phyloP scores from a whole-genome alignment of 2,888 invertebrate genomes.

The Schizaphis graminum region DNA sequence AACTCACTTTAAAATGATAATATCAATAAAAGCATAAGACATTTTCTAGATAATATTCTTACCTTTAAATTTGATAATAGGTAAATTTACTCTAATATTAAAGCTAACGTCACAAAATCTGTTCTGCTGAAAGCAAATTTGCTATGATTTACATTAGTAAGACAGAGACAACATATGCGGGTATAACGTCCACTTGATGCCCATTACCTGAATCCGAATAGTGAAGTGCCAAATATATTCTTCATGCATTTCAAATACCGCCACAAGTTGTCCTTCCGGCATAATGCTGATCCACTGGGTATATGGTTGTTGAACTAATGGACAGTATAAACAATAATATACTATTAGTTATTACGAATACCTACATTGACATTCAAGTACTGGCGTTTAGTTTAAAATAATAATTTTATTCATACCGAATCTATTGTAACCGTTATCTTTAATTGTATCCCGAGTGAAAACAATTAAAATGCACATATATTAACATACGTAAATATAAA shows the following conservation, averaged over 20 bases:
- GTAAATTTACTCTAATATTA: too few species aligned
- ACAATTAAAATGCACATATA: slow-evolving; percentile 25
- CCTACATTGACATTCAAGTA: not conserved
- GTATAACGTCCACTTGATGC: too few species aligned
- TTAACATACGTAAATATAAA: slow-evolving; percentile 28
- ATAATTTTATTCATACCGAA: not conserved
- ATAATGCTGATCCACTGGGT: slow-evolving; percentile 86
- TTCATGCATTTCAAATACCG: slow-evolving; percentile 85
- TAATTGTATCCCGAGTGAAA: not conserved
- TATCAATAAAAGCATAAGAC: too few species aligned
- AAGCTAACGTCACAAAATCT: too few species aligned
- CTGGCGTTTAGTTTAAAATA: not conserved
- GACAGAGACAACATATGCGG: too few species aligned
- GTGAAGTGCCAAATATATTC: slow-evolving; percentile 82
- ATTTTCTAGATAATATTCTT: too few species aligned
- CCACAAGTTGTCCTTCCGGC: slow-evolving; percentile 85
- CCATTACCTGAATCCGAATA: slow-evolving; percentile 82
- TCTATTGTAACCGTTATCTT: not conserved
- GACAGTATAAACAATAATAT: not conserved
- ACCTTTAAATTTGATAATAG: too few species aligned
- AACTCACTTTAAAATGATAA: too few species aligned
- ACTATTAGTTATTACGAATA: not conserved
- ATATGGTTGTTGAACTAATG: slow-evolving; percentile 85
- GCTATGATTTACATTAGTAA: too few species aligned
- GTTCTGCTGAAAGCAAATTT: too few species aligned